Conservation (phyloP, 2,888 invertebrate genomes). For the Andrena praecox region DNA sequence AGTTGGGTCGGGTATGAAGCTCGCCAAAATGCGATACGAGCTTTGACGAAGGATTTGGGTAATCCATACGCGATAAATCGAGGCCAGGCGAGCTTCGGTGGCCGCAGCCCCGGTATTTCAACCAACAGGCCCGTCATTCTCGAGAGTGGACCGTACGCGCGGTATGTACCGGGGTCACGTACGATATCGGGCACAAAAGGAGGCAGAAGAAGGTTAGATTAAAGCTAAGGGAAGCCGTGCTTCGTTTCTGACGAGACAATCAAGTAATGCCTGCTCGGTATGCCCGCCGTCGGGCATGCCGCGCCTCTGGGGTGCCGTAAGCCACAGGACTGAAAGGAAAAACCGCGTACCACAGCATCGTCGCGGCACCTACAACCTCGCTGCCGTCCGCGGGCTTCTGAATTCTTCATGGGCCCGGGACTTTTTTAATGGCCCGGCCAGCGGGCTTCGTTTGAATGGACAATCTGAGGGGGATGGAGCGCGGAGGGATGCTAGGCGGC, state of each 20-base stretch:
- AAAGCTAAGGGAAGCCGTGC: conserved; percentile 30
- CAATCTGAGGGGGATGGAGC: conserved; percentile 17
- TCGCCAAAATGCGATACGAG: conserved; percentile 8
- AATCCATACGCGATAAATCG: conserved; percentile 29
- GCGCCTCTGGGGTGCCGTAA: conserved; percentile 82
- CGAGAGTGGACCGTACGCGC: conserved; percentile 42
- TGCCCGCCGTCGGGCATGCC: conserved; percentile 72
- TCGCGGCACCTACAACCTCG: conserved; percentile 51
- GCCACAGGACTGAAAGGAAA: conserved; percentile 68
- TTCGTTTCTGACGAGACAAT: conserved; percentile 78
- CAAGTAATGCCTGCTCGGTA: conserved; percentile 84
- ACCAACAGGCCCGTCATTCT: conserved; percentile 71
- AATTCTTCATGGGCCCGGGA: conserved; percentile 67
- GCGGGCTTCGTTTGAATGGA: conserved; percentile 19
- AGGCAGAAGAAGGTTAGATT: conserved; percentile 37
- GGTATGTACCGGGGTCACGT: conserved; percentile 48
- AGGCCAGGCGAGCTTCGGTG: conserved; percentile 58
- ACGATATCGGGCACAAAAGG: conserved; percentile 45
- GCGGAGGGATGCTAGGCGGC: background rate
- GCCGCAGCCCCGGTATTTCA: conserved; percentile 60
- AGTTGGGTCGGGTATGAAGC: conserved; percentile 8
- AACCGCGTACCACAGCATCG: conserved; percentile 54
- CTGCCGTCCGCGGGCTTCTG: conserved; percentile 46
- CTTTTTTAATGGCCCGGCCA: conserved; percentile 44
- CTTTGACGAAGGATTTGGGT: conserved; percentile 29